A percentile compares a stretch with the other conserved stretches of the same genome.
phyloP scores from a whole-genome alignment of 1,140 invertebrate species.

The Helicoverpa armigera region DNA sequence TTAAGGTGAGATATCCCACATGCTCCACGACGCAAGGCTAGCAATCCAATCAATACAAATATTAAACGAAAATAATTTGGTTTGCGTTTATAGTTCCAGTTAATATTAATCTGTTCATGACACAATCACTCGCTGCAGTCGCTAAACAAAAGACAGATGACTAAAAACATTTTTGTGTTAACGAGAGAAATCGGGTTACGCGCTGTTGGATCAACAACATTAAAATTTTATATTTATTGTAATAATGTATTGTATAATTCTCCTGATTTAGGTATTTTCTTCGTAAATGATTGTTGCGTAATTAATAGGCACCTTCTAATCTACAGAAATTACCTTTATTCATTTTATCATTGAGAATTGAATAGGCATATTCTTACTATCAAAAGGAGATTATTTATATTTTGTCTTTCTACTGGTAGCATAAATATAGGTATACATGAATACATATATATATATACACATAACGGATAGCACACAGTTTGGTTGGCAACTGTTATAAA shows the following conservation, averaged over 20 bases:
- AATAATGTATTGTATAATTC: background rate
- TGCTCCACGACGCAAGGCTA: conserved; percentile 4
- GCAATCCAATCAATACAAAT: conserved; percentile 1
- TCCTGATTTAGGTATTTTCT: background rate
- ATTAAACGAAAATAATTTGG: background rate
- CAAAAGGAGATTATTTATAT: no score
- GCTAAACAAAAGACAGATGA: background rate
- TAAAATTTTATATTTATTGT: background rate
- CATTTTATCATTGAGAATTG: no score
- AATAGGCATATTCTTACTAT: no score
- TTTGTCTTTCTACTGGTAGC: no score
- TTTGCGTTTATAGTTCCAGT: background rate
- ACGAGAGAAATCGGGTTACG: background rate
- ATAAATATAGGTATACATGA: background rate
- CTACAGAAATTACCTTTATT: background rate
- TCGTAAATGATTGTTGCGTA: background rate
- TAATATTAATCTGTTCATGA: conserved; percentile 1
- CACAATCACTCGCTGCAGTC: background rate
- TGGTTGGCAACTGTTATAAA: conserved; percentile 33
- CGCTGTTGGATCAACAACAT: background rate
- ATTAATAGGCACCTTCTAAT: background rate
- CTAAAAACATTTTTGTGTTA: background rate
- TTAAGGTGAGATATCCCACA: conserved; percentile 56
- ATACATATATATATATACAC: background rate
- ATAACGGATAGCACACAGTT: background rate